Base-by-base conservation (phyloP, 2,113 vertebrate genomes). In the Sylvilagus bachmani region DNA sequence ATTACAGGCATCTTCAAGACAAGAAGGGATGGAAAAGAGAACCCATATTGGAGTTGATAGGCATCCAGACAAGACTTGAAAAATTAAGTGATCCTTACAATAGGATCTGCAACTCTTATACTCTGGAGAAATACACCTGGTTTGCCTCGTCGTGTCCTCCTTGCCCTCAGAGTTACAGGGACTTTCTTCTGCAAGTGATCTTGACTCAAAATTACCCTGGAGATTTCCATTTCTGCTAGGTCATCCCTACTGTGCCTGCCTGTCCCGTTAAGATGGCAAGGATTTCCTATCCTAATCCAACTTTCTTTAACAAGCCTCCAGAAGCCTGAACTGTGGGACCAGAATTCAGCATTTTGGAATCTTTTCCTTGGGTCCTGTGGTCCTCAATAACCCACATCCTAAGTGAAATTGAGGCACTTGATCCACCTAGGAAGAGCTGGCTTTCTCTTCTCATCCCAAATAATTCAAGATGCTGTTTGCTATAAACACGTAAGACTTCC, bases 401-500 rank as follows among this genome's bases (percentile, higher is more conserved):
- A 25, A 85, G 21, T 27, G 12, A 91, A 55, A 88, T 22, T 64
- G 51, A 95, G 31, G 25, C 66, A 22, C 27, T 1, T 38, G 25
- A 17, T 36, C 7, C 31, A 21, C 53, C 85, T 83, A 44, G 19
- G 14, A 58, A 53, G 75, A 71, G 38, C 22, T 80, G 24, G 13
- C 17, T 79, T 16, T 75, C 16, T 81, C 6, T 29, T 82, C 31
- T 95, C 77, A 4, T 44, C 67, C n/a, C 49, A 91, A 49, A 87
- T 5, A 74, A 78, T 16, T 91, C 53, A 89, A 94, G 31, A 80
- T 51, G 5, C 21, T 86, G 21, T 53, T 92, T 89, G 24, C 16
- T 91, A 4, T 74, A 22, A 25, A 81, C 24, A 89, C 78, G 38
- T 24, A 91, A 90, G 86, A 93, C 84, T 93, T 17, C 6, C 10